Evolutionary conservation across 2,888 invertebrate genomes (phyloP).

Genomic region (Belgica antarctica): DNA sequence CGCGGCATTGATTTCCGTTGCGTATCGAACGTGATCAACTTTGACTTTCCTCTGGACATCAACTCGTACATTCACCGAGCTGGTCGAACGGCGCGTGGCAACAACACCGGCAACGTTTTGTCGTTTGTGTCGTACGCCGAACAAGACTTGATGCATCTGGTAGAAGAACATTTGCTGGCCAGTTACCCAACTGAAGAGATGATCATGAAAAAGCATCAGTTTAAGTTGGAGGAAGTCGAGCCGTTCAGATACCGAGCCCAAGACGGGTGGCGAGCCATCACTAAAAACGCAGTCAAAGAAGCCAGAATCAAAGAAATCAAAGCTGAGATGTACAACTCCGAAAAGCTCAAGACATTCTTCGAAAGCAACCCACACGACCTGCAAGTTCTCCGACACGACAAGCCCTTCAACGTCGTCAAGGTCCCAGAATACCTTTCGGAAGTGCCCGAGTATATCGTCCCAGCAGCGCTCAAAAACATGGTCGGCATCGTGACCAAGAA

Average conservation of each 20-base stretch:
- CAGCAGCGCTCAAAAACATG: slow-evolving; percentile 69
- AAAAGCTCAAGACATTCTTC: slow-evolving; percentile 86
- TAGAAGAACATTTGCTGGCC: slow-evolving; percentile 70
- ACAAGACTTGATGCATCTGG: slow-evolving; percentile 66
- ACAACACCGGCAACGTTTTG: slow-evolving; percentile 79
- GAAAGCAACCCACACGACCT: slow-evolving; percentile 88
- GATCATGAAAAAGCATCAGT: slow-evolving; percentile 80
- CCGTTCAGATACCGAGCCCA: slow-evolving; percentile 91
- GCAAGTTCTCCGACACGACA: slow-evolving; percentile 79
- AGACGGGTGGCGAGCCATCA: slow-evolving; percentile 94
- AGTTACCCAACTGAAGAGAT: slow-evolving; percentile 64
- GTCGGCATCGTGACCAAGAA: slow-evolving; percentile 55
- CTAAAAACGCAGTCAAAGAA: slow-evolving; percentile 88
- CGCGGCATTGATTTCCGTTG: slow-evolving; percentile 98
- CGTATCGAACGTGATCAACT: slow-evolving; percentile 97
- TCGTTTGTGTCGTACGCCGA: slow-evolving; percentile 87
- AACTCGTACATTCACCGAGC: slow-evolving; percentile 94
- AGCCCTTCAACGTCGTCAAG: slow-evolving; percentile 79
- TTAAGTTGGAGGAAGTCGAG: slow-evolving; percentile 92
- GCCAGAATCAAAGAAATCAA: slow-evolving; percentile 95
- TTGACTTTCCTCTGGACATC: slow-evolving; percentile 90
- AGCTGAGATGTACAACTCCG: slow-evolving; percentile 86
- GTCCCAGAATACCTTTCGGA: slow-evolving; percentile 81
- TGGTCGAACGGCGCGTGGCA: slow-evolving; percentile 85
- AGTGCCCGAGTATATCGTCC: slow-evolving; percentile 90